A percentile compares a stretch with the other conserved stretches of the same genome.
phyloP scores from a whole-genome alignment of 2,888 invertebrate genomes.

The Troides oblongomaculatus region DNA sequence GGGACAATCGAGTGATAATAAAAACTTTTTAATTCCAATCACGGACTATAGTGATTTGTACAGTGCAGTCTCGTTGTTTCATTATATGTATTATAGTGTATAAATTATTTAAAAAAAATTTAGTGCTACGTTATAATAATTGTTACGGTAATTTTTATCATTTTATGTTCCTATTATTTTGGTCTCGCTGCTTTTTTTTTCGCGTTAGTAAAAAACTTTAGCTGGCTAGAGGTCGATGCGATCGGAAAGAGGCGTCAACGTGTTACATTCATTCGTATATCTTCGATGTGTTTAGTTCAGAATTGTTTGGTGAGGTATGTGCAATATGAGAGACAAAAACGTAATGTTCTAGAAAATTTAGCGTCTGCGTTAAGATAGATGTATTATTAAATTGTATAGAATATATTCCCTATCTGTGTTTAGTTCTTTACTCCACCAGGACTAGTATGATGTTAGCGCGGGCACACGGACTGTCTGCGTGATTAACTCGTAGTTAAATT shows the following conservation, averaged over 20 bases:
- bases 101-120: slow-evolving; percentile 59
- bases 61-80: slow-evolving; percentile 28
- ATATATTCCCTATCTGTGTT: slow-evolving; percentile 60
- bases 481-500: slow-evolving; percentile 72
- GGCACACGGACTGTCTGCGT: slow-evolving; percentile 56
- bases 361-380: slow-evolving; percentile 52
- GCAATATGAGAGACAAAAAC: slow-evolving; percentile 63
- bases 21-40: slow-evolving; percentile 6
- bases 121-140: slow-evolving; percentile 68
- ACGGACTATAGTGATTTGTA: slow-evolving; percentile 28
- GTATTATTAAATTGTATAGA: slow-evolving; percentile 56
- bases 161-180: slow-evolving; percentile 74
- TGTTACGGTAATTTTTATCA: slow-evolving; percentile 52
- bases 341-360: slow-evolving; percentile 55
- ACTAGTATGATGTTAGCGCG: slow-evolving; percentile 36
- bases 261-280: slow-evolving; percentile 4
- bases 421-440: slow-evolving; percentile 49
- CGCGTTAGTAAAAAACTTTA: slow-evolving; percentile 35
- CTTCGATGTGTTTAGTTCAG: slow-evolving; percentile 27
- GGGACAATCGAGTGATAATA: slow-evolving; percentile 13
- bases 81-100: slow-evolving; percentile 59
- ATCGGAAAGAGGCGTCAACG: slow-evolving; percentile 36
- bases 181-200: slow-evolving; percentile 63
- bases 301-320: slow-evolving; percentile 49
- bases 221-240: slow-evolving; percentile 32